Conservation (phyloP, 1,140 invertebrate species). For the Trichomalopsis sarcophagae region DNA sequence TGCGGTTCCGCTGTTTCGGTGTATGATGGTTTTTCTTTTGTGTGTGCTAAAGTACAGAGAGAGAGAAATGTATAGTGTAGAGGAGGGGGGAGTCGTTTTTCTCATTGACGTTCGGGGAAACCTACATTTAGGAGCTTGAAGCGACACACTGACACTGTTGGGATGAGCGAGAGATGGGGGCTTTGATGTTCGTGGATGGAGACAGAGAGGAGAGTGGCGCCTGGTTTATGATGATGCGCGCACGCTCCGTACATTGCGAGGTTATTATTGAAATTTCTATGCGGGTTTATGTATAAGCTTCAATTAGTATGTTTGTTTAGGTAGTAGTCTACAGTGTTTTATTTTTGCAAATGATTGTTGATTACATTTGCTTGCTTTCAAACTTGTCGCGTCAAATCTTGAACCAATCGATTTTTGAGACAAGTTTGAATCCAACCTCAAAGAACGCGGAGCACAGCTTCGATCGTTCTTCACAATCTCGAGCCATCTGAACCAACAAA, state of each 20-base stretch:
- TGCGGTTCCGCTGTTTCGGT: not conserved
- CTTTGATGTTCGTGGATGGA: not conserved
- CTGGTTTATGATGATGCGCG: not conserved
- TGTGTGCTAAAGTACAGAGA: no score
- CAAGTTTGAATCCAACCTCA: no score
- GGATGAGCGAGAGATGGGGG: not conserved
- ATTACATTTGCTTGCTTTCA: no score
- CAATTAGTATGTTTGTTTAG: not conserved
- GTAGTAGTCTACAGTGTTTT: not conserved
- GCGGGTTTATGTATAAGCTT: not conserved
- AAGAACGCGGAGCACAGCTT: no score
- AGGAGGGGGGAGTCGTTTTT: not conserved
- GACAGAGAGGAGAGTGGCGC: not conserved
- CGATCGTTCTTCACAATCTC: no score
- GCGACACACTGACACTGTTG: constrained; percentile 46
- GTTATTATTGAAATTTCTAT: not conserved
- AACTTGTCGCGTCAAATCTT: no score
- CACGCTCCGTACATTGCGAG: no score
- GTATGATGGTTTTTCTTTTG: not conserved
- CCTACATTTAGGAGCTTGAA: constrained; percentile 19
- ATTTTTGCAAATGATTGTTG: no score
- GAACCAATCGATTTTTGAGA: no score
- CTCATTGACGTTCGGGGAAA: constrained; percentile 21
- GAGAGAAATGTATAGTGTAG: no score
- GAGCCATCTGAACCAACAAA: no score